Base-by-base conservation (phyloP, 1,140 invertebrate genomes). In the Cotesia chilonis region DNA sequence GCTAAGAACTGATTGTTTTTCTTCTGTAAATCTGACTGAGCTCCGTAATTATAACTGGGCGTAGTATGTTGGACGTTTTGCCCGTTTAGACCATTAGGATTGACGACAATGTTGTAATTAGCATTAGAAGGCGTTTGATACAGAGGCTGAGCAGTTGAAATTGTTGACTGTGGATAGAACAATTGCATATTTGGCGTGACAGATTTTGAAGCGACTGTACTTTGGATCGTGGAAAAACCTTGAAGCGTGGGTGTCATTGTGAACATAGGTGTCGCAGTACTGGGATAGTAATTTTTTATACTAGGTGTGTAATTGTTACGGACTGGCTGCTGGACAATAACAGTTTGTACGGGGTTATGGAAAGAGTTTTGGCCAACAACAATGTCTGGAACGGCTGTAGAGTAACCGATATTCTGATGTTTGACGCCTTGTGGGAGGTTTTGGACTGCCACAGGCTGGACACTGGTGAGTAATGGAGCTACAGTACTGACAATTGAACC, bases 321-420 rank as follows among this genome's bases (percentile, higher is more conserved):
- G 0, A 72, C 69, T 10, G 73, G 41, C 7, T 81, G 80, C 0
- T 83, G 78, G 7, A 85, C n/a, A 2, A 81, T 37, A 3, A 85
- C 70, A 0, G 85, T 74, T 35, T 84, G 84, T 4, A 85, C 70
- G 0, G 83, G 80, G 70, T 76, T 84, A 4, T 82, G 81, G 12
- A 79, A 82, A 4, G 74, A 77, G 51, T 77, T 85, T 55, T 85
- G 84, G 3, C 85, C 86, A 1, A 87, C 80, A 6, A 87, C 83
- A 1, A 87, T 70, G n/a, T 87, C 85, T 0, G 85, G 78, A 4
- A 79, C 17, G 1, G 82, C 47, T 5, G 78, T 81, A 4, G 80
- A 68, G 36, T 81, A 55, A 28, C 57, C 73, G 2, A 71, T 12
- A 36, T 76, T 77, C 0, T 77, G 78, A 35, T 6, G 60, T 17